Percentiles rank a stretch among this genome's conserved stretches.
Evolutionary conservation across 2,113 vertebrate species (phyloP).

Genomic region (Gallinago undulata): DNA sequence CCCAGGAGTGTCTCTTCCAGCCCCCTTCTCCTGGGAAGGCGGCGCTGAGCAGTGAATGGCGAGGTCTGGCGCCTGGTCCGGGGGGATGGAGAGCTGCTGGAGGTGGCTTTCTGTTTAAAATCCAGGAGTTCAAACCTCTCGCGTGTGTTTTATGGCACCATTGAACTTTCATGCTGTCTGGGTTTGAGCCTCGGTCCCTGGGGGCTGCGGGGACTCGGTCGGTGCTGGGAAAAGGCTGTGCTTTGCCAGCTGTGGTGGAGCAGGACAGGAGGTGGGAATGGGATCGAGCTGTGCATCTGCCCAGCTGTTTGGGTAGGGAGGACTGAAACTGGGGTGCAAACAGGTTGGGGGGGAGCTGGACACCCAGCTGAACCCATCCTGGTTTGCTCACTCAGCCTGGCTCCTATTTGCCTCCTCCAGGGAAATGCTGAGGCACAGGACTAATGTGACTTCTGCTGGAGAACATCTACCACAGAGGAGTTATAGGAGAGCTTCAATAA

Average conservation of each 20-base stretch:
- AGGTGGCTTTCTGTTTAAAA: neutral
- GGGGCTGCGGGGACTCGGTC: neutral
- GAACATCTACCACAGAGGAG: neutral
- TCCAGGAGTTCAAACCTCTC: neutral
- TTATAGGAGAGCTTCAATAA: neutral
- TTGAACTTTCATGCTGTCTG: neutral
- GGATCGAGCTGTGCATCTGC: neutral
- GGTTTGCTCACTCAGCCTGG: neutral
- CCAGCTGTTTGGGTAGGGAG: neutral
- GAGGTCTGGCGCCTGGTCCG: neutral
- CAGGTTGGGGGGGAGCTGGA: rapidly evolving
- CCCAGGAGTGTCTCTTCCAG: neutral
- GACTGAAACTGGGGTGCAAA: neutral
- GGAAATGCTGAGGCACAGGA: neutral
- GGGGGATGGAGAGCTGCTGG: neutral
- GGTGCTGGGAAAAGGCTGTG: neutral
- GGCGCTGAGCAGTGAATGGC: neutral
- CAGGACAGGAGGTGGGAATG: neutral
- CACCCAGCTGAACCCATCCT: neutral
- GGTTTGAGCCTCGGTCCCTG: neutral
- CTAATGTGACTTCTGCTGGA: neutral
- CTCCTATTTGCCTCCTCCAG: neutral
- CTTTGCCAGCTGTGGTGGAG: neutral
- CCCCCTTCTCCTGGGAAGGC: neutral
- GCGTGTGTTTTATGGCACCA: neutral